A percentile compares a stretch with the other conserved stretches of the same genome.
phyloP scores from a whole-genome alignment of 2,113 vertebrate genomes.

The Kryptolebias marmoratus region DNA sequence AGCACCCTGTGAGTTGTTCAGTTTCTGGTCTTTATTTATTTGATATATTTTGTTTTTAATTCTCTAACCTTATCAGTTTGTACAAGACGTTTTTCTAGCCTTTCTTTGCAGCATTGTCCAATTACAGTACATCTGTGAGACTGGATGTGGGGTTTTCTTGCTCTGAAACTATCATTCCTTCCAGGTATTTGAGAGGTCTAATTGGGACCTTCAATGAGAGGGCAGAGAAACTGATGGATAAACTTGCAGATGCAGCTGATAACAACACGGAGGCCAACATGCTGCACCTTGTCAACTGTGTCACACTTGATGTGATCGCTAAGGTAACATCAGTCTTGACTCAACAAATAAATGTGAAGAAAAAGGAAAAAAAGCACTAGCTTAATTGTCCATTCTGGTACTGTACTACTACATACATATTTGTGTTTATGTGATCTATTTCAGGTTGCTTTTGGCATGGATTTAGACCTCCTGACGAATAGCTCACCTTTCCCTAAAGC shows the following conservation, averaged over 20 bases:
- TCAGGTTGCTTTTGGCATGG: slow-evolving; percentile 89
- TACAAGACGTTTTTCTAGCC: not conserved
- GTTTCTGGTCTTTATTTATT: not conserved
- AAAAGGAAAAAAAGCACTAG: no score
- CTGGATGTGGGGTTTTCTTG: not conserved
- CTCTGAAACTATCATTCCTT: not conserved
- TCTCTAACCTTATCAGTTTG: not conserved
- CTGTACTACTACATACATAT: no score
- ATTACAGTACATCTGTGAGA: no score
- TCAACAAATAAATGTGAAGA: no score
- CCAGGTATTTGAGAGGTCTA: slow-evolving; percentile 76
- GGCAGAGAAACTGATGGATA: slow-evolving; percentile 74
- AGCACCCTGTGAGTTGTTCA: slow-evolving; percentile 82
- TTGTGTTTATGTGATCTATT: not conserved
- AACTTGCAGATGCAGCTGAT: slow-evolving; percentile 60
- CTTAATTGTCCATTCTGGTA: no score
- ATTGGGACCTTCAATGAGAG: slow-evolving; percentile 75
- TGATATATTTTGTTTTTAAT: not conserved
- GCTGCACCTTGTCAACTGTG: slow-evolving; percentile 66
- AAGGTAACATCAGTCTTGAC: slow-evolving; percentile 56
- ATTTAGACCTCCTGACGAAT: slow-evolving; percentile 80
- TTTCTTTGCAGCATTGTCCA: not conserved
- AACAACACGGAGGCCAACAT: slow-evolving; percentile 57
- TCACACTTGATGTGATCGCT: slow-evolving; percentile 76
- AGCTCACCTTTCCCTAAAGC: slow-evolving; percentile 80